Base-by-base conservation (phyloP, 2,113 vertebrate species). In the Coryphaenoides rupestris region DNA sequence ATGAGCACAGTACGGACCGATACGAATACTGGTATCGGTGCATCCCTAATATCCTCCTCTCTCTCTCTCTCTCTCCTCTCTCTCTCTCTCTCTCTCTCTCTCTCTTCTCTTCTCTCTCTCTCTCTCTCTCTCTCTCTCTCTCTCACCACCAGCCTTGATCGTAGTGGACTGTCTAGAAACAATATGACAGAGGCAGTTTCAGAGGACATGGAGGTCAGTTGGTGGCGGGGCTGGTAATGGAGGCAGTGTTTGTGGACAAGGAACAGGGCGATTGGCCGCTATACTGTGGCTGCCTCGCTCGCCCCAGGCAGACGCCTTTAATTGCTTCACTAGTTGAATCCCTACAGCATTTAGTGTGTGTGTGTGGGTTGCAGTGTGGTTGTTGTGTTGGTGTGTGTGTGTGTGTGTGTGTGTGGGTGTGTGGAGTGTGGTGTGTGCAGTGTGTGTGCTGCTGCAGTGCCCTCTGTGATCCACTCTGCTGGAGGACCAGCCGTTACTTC, bases 191-290 rank as follows among this genome's bases (percentile, higher is more conserved):
- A n/a, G n/a, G n/a, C n/a, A n/a, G n/a, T 7, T 53, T 16, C 17
- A 53, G 52, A 52, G 5, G n/a, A 16, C n/a, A 62, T 83, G 62
- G 79, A 58, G 72, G 47, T 67, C 55, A 79, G 77, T 72, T 49
- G 65, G 75, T 79, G 68, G 77, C 16, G 0, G 57, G 56, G 74
- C 78, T 80, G 7, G 49, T 83, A 88, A 85, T 80, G 69, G 78
- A 83, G 63, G 72, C 74, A 78, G 75, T 75, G 73, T 80, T 82
- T 83, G 74, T 75, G 66, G 68, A 68, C 70, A n/a, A n/a, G n/a
- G 69, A 63, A 74, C 45, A 74, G 66, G 81, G 69, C 62, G 15
- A n/a, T n/a, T n/a, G n/a, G n/a, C n/a, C n/a, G n/a, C n/a, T n/a
- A n/a, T n/a, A n/a, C 62, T 54, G 70, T 68, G 77, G 81, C 70